Evolutionary conservation across 2,113 vertebrate species (phyloP).

Genomic region (Hassar affinis): DNA sequence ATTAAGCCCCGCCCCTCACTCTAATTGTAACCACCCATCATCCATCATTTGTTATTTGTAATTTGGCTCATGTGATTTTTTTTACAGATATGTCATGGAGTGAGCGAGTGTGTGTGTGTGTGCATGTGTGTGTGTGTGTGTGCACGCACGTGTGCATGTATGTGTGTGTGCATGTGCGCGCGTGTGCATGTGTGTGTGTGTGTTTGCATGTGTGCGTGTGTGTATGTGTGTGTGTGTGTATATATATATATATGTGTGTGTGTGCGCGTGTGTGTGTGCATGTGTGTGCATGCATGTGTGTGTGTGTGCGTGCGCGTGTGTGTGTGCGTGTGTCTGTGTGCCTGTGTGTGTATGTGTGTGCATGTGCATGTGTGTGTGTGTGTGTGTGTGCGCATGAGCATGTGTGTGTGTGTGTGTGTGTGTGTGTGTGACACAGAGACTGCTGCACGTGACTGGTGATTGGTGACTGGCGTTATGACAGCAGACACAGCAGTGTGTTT

Average conservation of each 20-base stretch:
- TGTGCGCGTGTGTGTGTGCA: not conserved
- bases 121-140: not conserved
- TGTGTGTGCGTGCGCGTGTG: too few relatives aligned
- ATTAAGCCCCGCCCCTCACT: not conserved
- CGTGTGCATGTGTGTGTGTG: too few relatives aligned
- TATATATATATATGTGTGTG: conserved; percentile 3
- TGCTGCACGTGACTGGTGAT: not conserved
- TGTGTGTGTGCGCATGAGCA: too few relatives aligned
- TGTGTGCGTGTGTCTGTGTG: too few relatives aligned
- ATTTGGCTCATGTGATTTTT: too few relatives aligned
- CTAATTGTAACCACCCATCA: not conserved
- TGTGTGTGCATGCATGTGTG: too few relatives aligned
- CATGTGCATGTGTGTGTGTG: not conserved
- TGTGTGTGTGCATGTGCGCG: too few relatives aligned
- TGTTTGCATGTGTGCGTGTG: too few relatives aligned
- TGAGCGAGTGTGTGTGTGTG: not conserved
- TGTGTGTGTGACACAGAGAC: not conserved
- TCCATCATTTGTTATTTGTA: too few relatives aligned
- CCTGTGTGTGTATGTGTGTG: too few relatives aligned
- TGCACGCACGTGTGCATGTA: too few relatives aligned
- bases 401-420: conserved; percentile 19
- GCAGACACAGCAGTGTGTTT: conserved; percentile 1
- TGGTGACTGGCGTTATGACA: not conserved
- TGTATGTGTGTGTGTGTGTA: too few relatives aligned
- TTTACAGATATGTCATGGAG: not conserved